A percentile compares a stretch with the other conserved stretches of the same genome.
Evolutionary conservation across 2,797 vertebrate species (phyloP).

Genomic region (Pampus argenteus): DNA sequence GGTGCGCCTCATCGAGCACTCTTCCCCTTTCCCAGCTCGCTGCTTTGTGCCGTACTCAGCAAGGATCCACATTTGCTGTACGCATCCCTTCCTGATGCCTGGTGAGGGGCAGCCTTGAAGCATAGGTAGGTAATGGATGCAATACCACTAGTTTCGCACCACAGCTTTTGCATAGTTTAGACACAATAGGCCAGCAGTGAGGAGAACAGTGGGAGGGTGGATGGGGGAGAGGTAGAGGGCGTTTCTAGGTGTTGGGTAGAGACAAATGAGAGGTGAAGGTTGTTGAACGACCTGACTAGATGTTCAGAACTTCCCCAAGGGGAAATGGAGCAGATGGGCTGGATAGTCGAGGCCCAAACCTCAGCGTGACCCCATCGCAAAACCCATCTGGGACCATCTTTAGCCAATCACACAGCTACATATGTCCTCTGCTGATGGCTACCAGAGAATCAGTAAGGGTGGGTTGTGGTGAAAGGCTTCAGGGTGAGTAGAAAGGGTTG

Average conservation of each 20-base stretch:
- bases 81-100: conserved; percentile 69
- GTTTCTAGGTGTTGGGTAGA: conserved; percentile 52
- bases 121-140: conserved; percentile 79
- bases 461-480: conserved; percentile 25
- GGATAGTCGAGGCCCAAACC: conserved; percentile 60
- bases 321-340: conserved; percentile 69
- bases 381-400: conserved; percentile 65
- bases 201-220: conserved; percentile 44
- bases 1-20: conserved; percentile 79
- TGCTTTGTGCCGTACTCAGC: conserved; percentile 80
- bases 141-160: conserved; percentile 77
- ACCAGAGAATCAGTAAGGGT: conserved; percentile 4
- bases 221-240: conserved; percentile 50
- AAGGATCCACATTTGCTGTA: conserved; percentile 80
- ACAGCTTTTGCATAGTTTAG: conserved; percentile 69
- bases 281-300: conserved; percentile 63
- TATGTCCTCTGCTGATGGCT: conserved; percentile 51
- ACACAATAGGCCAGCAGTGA: conserved; percentile 58
- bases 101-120: conserved; percentile 75
- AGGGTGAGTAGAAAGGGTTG: conserved; percentile 24
- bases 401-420: conserved; percentile 48
- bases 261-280: conserved; percentile 62
- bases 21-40: conserved; percentile 66
- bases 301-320: conserved; percentile 60
- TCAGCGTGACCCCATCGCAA: conserved; percentile 60